Evolutionary conservation across 2,797 vertebrate species (phyloP).

Genomic region (Enteromius trimaculatus): DNA sequence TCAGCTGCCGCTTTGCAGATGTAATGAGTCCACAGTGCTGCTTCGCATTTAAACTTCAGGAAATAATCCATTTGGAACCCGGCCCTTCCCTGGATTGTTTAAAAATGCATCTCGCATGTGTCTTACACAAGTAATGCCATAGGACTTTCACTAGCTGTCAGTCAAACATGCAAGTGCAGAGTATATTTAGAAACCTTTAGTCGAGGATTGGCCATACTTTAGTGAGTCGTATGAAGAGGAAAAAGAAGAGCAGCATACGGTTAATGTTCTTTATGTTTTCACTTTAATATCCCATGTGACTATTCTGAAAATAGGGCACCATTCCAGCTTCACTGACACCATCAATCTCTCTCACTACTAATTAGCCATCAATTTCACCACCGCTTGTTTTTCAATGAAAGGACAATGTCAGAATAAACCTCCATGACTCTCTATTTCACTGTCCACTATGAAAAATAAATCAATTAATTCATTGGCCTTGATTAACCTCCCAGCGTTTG

Average conservation of each 20-base stretch:
- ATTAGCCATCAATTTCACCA: constrained; percentile 72
- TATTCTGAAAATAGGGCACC: constrained; percentile 4
- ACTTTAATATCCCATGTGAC: constrained; percentile 12
- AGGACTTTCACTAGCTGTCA: constrained; percentile 13
- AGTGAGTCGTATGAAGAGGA: background rate
- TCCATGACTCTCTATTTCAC: constrained; percentile 61
- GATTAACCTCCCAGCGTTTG: constrained; percentile 72
- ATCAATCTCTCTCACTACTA: constrained; percentile 70
- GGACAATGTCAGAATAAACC: constrained; percentile 68
- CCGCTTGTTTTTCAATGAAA: constrained; percentile 71
- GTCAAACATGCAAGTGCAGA: constrained; percentile 7
- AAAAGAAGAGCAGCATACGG: background rate
- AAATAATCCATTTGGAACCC: constrained; percentile 25
- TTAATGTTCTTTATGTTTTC: background rate
- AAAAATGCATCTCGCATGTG: background rate
- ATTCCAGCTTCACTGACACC: constrained; percentile 55
- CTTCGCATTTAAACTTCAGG: constrained; percentile 20
- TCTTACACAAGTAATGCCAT: background rate
- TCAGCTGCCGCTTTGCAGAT: constrained; percentile 13
- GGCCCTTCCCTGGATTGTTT: constrained; percentile 7
- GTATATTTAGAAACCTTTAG: constrained; percentile 16
- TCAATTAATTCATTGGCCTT: constrained; percentile 72
- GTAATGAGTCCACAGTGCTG: background rate
- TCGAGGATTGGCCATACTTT: background rate
- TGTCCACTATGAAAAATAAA: constrained; percentile 66